phyloP scores from a whole-genome alignment of 1,140 invertebrate species.

The Gonioctena quinquepunctata region DNA sequence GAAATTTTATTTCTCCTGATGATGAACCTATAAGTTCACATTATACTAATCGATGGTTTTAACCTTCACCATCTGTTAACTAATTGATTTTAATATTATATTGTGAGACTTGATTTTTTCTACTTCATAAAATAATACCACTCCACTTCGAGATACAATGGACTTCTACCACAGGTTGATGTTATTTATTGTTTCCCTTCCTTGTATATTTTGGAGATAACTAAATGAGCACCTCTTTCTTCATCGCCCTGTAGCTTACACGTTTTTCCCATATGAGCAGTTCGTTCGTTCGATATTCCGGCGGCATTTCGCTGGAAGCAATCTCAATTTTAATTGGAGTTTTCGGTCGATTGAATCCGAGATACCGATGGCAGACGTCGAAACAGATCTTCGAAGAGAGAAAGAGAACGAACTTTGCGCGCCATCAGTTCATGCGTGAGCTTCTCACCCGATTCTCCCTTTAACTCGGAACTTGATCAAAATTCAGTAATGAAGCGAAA shows the following conservation, averaged over 20 bases:
- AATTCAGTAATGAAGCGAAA: conserved; percentile 23
- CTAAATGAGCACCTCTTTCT: no score
- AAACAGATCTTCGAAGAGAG: conserved; percentile 19
- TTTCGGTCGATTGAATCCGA: conserved; percentile 24
- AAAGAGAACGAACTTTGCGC: conserved; percentile 1
- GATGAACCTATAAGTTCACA: no score
- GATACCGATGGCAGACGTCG: conserved; percentile 23
- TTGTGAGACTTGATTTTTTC: no score
- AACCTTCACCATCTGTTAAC: no score
- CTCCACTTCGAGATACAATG: no score
- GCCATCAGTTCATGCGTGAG: conserved; percentile 17
- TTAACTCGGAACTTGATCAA: conserved; percentile 10
- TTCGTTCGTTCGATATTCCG: conserved; percentile 15
- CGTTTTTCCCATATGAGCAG: conserved; percentile 20
- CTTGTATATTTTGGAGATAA: no score
- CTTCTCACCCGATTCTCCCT: conserved; percentile 16
- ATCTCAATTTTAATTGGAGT: conserved; percentile 30
- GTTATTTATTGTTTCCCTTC: no score
- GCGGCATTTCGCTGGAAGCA: conserved; percentile 18
- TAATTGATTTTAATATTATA: no score
- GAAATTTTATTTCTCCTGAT: no score
- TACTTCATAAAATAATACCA: no score
- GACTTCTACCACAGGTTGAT: no score
- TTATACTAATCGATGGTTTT: no score
- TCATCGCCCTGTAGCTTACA: background rate